Evolutionary conservation across 2,888 invertebrate species (phyloP).

Genomic region (Melanophora roralis): DNA sequence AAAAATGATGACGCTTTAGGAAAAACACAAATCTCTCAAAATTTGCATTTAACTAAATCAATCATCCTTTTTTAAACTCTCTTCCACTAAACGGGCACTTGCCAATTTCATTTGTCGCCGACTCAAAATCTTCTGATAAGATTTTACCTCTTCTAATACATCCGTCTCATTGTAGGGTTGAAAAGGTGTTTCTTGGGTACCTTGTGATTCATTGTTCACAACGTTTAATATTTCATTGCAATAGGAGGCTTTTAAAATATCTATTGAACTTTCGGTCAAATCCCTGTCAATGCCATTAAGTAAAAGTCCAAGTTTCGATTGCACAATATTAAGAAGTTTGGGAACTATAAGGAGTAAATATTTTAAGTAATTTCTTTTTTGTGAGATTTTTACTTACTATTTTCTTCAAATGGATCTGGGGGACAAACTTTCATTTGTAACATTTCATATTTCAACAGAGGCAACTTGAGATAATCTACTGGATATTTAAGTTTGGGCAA

Average conservation of each 20-base stretch:
- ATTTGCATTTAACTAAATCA: constrained; percentile 30
- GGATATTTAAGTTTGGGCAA: constrained; percentile 68
- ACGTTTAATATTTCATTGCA: constrained; percentile 65
- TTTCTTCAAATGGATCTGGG: constrained; percentile 70
- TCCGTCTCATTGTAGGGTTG: background rate
- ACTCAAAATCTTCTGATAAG: constrained; percentile 67
- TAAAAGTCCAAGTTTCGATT: constrained; percentile 65
- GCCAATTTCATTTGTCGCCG: constrained; percentile 71
- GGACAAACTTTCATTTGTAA: constrained; percentile 67
- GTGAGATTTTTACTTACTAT: constrained; percentile 64
- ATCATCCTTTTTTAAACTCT: constrained; percentile 69
- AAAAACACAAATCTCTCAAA: too few species aligned
- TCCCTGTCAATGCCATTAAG: constrained; percentile 43
- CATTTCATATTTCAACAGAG: constrained; percentile 71
- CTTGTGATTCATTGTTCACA: constrained; percentile 39
- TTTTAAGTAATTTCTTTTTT: background rate
- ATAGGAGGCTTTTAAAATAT: constrained; percentile 65
- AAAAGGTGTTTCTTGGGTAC: constrained; percentile 5
- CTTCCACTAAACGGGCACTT: constrained; percentile 72
- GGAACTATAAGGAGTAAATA: background rate
- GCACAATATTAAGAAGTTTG: constrained; percentile 66
- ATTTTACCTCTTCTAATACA: constrained; percentile 63
- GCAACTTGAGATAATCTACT: constrained; percentile 70
- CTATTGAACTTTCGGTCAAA: background rate
- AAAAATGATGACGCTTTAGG: too few species aligned